Conservation (phyloP, 1,140 invertebrate genomes). For the Probaryconus sp. region DNA sequence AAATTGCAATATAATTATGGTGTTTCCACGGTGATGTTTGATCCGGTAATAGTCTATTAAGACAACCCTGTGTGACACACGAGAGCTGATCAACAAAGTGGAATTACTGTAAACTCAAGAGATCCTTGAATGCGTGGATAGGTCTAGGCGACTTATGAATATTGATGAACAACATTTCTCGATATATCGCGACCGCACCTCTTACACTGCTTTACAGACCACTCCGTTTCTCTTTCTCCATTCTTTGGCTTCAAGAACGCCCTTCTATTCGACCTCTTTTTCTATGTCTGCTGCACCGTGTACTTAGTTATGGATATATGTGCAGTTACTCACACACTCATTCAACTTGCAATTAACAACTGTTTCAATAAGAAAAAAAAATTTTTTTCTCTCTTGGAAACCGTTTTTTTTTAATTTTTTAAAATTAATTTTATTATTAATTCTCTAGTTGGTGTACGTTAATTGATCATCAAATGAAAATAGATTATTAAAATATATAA, state of each 20-base stretch:
- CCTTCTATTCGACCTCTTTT: conserved; percentile 58
- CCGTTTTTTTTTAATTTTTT: too few species aligned
- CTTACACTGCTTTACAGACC: conserved; percentile 31
- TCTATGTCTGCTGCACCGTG: conserved; percentile 34
- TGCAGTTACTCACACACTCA: conserved; percentile 29
- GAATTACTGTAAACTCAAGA: conserved; percentile 59
- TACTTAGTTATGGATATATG: conserved; percentile 30
- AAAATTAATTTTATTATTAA: too few species aligned
- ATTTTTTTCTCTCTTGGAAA: too few species aligned
- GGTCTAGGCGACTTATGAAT: conserved; percentile 75
- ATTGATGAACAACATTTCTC: conserved; percentile 77
- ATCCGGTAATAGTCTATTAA: too few species aligned
- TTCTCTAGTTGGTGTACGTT: too few species aligned
- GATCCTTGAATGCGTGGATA: conserved; percentile 73
- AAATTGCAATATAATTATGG: background rate
- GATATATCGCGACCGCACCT: conserved; percentile 66
- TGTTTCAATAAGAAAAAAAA: too few species aligned
- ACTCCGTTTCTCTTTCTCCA: conserved; percentile 47
- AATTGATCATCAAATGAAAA: too few species aligned
- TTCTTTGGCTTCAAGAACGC: conserved; percentile 47
- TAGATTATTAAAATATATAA: too few species aligned
- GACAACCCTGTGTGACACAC: conserved; percentile 5
- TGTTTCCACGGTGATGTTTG: too few species aligned
- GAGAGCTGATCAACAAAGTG: conserved; percentile 11
- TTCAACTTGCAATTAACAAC: too few species aligned